Base-by-base conservation (phyloP, 2,797 vertebrate species). In the Dryobates pubescens region DNA sequence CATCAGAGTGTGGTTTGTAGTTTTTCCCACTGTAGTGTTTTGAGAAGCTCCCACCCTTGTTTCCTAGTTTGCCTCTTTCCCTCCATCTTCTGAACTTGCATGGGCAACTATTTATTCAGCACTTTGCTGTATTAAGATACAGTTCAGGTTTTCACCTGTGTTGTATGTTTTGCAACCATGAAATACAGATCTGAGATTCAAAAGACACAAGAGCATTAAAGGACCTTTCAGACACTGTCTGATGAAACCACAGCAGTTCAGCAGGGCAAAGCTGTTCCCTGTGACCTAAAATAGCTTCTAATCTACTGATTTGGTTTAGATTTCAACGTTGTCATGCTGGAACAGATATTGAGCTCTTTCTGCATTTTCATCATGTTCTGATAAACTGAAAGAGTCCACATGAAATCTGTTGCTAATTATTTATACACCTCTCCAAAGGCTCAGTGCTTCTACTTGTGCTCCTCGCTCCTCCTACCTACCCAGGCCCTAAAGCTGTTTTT, bases 341-440 rank as follows among this genome's bases (percentile, higher is more conserved):
- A 79, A 83, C 59, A 90, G 88, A 49, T 20, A 43, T 6, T 69
- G 38, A 87, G 26, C 34, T 82, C 90, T 45, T 85, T 64, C 65
- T 77, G 57, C 16, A 85, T 94, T 96, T 96, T 89, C 65, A 72
- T 89, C 82, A 54, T 75, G 75, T 91, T 80, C 91, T 58, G 82
- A 62, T 72, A 94, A 92, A 93, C 89, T 90, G 2, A 76, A 93
- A 91, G 72, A 85, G 86, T 86, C 88, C 91, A 85, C 70, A 56
- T 94, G 93, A 96, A 94, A 93, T 86, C 90, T 88, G 74, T 90
- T 96, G 94, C 96, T 97, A 96, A 97, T 97, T 96, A 97, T 97
- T 97, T 96, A 96, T 96, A 94, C 34, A 89, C 67, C 69, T 95
- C 96, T 97, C 97, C 96, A 97, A 97, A 97, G 92, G 61, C 92